Evolutionary conservation across 2,888 invertebrate species (phyloP).

Genomic region (Scaptomyza caliginosa): DNA sequence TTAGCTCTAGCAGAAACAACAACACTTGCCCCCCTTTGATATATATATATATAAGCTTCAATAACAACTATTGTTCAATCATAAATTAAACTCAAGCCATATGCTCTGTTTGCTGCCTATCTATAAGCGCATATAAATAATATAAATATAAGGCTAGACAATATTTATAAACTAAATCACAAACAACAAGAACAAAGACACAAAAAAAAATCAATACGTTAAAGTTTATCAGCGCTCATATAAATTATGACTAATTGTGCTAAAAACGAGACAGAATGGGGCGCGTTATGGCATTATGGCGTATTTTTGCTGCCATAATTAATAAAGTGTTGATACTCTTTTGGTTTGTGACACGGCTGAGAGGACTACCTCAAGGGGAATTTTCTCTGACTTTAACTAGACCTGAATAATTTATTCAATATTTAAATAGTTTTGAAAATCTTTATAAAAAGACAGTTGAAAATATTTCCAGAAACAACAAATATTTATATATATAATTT

Average conservation of each 20-base stretch:
- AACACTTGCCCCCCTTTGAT: too few relatives aligned
- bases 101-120: slow-evolving; percentile 43
- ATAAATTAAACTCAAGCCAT: slow-evolving; percentile 67
- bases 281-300: slow-evolving; percentile 21
- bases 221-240: slow-evolving; percentile 63
- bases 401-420: too few relatives aligned
- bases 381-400: too few relatives aligned
- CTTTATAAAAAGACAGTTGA: background rate
- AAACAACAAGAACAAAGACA: slow-evolving; percentile 52
- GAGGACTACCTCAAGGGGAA: slow-evolving; percentile 50
- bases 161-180: slow-evolving; percentile 74
- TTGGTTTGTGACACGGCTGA: background rate
- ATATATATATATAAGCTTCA: slow-evolving; percentile 28
- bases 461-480: too few relatives aligned
- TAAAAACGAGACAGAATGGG: slow-evolving; percentile 70
- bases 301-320: slow-evolving; percentile 43
- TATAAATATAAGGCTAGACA: slow-evolving; percentile 16
- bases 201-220: slow-evolving; percentile 71
- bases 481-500: background rate
- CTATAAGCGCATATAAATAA: slow-evolving; percentile 27
- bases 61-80: slow-evolving; percentile 61
- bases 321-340: slow-evolving; percentile 60
- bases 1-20: background rate
- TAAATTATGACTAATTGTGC: slow-evolving; percentile 80
- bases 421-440: too few relatives aligned